Base-by-base conservation (phyloP, 2,888 invertebrate genomes). In the Shargacucullia verbasci region DNA sequence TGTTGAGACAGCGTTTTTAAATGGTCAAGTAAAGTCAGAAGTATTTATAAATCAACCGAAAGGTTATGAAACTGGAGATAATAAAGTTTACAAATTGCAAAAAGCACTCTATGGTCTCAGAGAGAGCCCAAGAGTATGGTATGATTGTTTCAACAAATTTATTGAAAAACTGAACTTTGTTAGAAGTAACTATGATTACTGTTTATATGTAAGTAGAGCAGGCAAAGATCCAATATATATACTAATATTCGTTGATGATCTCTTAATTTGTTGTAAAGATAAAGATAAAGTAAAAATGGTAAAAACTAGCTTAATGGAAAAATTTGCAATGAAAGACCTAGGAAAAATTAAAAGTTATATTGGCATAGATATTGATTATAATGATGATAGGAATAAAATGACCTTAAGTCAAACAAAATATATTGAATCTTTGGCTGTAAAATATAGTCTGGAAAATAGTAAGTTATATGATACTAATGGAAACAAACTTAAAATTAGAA, bases 301-400 rank as follows among this genome's bases (percentile, higher is more conserved):
- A 38, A 79, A 81, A 67, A 39, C 44, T 31, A 66, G 49, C 40
- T 68, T 79, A 40, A 49, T 49, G 35, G 55, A 73, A 46, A 71
- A 40, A 54, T 76, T 77, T 70, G 40, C 14, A 60, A 82, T 80
- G 75, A 81, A 80, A 65, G 76, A 84, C 44, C 33, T 81, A 6
- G 80, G 79, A 12, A 77, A 71, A 78, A 49, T 79, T 46, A 79
- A 74, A 64, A 79, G 20, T 11, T 82, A 83, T 52, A 59, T 85
- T 62, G 83, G 83, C 0, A 84, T 84, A 48, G 73, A 83, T 59
- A 77, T 84, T 68, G 65, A 75, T 29, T 71, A 81, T 62, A 72
- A 70, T 58, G 45, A 81, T 66, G 59, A 62, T 11, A 49, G 41
- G 64, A 55, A 43, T 7, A 33, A 33, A 33, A 33, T 33, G 33